Conservation (phyloP, 2,113 vertebrate species). For the Macquaria ambigua region DNA sequence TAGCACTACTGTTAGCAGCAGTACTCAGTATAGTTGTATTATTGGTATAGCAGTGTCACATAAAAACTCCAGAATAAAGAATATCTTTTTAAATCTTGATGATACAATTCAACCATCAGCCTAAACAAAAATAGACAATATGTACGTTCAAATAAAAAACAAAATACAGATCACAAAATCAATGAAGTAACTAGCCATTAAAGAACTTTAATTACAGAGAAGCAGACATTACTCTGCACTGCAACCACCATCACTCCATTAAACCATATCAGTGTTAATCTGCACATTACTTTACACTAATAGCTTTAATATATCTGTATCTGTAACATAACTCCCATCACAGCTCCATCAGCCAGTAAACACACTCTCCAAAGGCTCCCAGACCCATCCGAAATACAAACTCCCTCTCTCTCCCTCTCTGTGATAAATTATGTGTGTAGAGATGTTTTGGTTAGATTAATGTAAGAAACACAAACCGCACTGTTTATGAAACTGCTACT, state of each 20-base stretch:
- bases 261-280: constrained; percentile 10
- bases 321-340: constrained; percentile 23
- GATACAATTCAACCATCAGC: background rate
- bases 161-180: background rate
- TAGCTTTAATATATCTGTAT: constrained; percentile 17
- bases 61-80: background rate
- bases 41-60: background rate
- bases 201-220: background rate
- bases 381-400: background rate
- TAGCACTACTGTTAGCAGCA: background rate
- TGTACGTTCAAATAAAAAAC: background rate
- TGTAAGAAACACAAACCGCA: constrained; percentile 68
- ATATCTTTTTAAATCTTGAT: background rate
- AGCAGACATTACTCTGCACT: background rate
- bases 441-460: constrained; percentile 72
- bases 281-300: constrained; percentile 22
- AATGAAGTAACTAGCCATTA: background rate
- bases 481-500: constrained; percentile 63
- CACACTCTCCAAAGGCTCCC: background rate
- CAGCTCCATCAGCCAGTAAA: constrained; percentile 11
- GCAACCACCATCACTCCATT: background rate
- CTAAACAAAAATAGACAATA: background rate
- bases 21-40: background rate
- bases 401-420: constrained; percentile 7
- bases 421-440: constrained; percentile 55